Evolutionary conservation across 1,140 invertebrate species (phyloP).

Genomic region (Epicauta chinensis): DNA sequence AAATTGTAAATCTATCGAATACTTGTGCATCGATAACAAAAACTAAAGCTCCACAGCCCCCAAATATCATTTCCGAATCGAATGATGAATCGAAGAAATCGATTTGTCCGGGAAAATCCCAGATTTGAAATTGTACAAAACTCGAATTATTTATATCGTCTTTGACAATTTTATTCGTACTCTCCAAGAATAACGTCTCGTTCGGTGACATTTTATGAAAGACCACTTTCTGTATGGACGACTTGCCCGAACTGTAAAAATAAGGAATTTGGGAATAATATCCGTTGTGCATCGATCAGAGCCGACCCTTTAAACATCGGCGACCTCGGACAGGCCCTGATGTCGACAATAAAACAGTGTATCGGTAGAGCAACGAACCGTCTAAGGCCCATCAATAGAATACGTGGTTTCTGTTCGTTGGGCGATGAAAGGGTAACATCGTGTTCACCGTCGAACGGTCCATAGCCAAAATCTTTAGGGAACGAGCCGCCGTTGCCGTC

Average conservation of each 20-base stretch:
- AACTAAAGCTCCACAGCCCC: constrained; percentile 90
- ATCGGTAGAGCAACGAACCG: constrained; percentile 47
- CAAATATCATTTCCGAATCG: constrained; percentile 93
- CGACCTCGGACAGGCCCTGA: too few species aligned
- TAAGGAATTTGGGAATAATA: too few species aligned
- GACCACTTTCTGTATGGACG: constrained; percentile 99
- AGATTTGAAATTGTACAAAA: constrained; percentile 99
- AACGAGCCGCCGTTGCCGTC: constrained; percentile 63
- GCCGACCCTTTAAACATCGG: too few species aligned
- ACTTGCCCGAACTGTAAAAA: constrained; percentile 94
- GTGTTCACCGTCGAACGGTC: constrained; percentile 71
- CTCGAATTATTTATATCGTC: constrained; percentile 96
- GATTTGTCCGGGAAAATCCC: constrained; percentile 99
- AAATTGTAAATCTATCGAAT: constrained; percentile 24
- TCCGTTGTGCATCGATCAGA: too few species aligned
- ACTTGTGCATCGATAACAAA: constrained; percentile 99
- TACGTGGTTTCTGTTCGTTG: constrained; percentile 80
- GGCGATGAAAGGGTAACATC: constrained; percentile 45
- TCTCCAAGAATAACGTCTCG: constrained; percentile 98
- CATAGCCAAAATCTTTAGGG: constrained; percentile 90
- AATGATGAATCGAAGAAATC: constrained; percentile 96
- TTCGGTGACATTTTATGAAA: constrained; percentile 99
- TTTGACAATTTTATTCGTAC: constrained; percentile 97
- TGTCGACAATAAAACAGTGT: too few species aligned
- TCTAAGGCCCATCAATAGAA: constrained; percentile 91